Evolutionary conservation across 2,888 invertebrate genomes (phyloP).

Genomic region (Calameuta filiformis): DNA sequence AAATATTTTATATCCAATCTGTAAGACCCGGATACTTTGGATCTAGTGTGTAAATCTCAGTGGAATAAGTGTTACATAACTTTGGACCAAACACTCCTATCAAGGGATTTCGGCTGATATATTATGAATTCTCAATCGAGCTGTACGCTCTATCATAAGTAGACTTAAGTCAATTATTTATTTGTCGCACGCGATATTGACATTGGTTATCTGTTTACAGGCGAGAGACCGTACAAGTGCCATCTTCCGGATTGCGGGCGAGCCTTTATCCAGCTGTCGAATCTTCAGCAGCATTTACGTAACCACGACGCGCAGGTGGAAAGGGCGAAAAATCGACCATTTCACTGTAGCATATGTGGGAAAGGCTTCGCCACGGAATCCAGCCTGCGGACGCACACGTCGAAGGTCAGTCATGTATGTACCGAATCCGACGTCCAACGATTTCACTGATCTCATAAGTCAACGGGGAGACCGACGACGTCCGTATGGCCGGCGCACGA

Average conservation of each 20-base stretch:
- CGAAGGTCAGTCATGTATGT: conserved; percentile 90
- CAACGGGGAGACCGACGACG: neutral
- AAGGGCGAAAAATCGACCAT: conserved; percentile 93
- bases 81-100: neutral
- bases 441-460: neutral
- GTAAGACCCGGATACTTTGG: neutral
- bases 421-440: conserved; percentile 66
- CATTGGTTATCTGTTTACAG: conserved; percentile 54
- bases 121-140: neutral
- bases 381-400: conserved; percentile 93
- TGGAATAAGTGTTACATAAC: neutral
- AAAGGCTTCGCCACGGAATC: conserved; percentile 97
- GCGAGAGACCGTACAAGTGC: conserved; percentile 97
- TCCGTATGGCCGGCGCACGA: neutral
- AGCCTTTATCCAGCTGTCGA: conserved; percentile 96
- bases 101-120: neutral
- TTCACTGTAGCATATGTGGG: conserved; percentile 96
- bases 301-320: conserved; percentile 97
- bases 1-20: neutral
- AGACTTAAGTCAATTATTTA: neutral
- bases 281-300: conserved; percentile 93
- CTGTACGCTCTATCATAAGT: neutral
- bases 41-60: neutral
- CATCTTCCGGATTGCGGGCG: conserved; percentile 95
- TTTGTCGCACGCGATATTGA: neutral